Evolutionary conservation across 2,113 vertebrate species (phyloP).

Genomic region (Pristiophorus japonicus): DNA sequence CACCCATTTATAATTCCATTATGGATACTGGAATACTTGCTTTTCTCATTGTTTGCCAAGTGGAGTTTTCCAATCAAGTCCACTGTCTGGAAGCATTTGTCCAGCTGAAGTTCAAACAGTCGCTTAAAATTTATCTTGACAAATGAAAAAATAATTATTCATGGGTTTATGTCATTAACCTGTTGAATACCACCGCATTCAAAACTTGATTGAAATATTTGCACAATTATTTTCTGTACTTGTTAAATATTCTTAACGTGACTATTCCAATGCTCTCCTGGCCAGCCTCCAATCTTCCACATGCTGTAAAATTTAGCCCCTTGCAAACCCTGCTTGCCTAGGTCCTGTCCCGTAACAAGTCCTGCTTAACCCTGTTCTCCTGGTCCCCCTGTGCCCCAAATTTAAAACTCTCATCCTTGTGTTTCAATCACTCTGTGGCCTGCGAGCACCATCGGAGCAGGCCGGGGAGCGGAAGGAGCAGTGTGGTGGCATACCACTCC

Average conservation of each 20-base stretch:
- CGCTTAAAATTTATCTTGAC: constrained; percentile 51
- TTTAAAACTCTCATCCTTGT: background rate
- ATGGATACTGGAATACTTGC: constrained; percentile 44
- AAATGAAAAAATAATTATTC: constrained; percentile 54
- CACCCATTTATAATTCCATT: constrained; percentile 43
- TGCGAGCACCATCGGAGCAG: no score
- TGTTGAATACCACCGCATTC: background rate
- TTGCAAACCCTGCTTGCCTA: background rate
- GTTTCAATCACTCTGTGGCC: background rate
- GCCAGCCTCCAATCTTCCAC: background rate
- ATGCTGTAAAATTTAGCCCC: background rate
- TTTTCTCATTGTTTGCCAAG: constrained; percentile 40
- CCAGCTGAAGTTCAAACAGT: constrained; percentile 60
- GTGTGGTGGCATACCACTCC: no score
- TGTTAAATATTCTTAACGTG: background rate
- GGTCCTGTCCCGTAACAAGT: background rate
- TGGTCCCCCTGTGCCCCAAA: background rate
- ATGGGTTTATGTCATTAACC: constrained; percentile 49
- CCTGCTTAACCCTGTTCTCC: background rate
- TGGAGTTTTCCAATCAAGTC: no score
- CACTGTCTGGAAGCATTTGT: constrained; percentile 44
- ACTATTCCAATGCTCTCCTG: background rate
- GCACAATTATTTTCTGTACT: background rate
- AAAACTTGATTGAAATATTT: background rate
- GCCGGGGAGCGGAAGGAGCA: no score